These are phyloP conservation scores for Pipistrellus pipistrellus DNA, from an alignment of 2,797 vertebrate species.

Conservation along the genomic window DNA sequence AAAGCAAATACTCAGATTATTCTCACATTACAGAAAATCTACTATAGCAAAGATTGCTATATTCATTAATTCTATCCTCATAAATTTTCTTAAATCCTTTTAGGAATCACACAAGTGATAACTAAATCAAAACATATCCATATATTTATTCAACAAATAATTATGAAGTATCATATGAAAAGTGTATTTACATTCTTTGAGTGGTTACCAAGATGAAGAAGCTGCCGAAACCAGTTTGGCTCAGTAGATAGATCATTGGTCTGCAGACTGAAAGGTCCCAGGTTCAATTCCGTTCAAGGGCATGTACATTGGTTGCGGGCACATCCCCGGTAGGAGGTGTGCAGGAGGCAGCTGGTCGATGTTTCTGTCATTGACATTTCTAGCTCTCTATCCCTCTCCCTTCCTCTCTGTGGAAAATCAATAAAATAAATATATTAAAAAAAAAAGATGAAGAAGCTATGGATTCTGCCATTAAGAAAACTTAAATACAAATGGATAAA, in stretches of 20 bases:
- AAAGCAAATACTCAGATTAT: neutral
- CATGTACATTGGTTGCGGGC: no score
- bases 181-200: neutral
- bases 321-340: no score
- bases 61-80: neutral
- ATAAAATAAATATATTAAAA: neutral
- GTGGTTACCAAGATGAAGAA: neutral
- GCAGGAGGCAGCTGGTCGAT: no score
- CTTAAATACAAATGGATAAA: neutral
- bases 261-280: no score
- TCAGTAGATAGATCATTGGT: no score
- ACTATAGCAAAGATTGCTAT: neutral
- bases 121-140: neutral
- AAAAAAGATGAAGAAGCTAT: neutral
- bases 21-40: neutral
- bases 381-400: no score
- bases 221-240: neutral
- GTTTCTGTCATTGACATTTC: no score
- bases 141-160: constrained; percentile 6
- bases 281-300: no score
- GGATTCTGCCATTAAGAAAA: neutral
- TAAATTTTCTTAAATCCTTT: neutral
- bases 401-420: no score
- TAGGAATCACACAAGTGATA: neutral
- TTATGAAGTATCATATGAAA: neutral